phyloP scores from a whole-genome alignment of 1,140 invertebrate species.

The Bombus affinis region DNA sequence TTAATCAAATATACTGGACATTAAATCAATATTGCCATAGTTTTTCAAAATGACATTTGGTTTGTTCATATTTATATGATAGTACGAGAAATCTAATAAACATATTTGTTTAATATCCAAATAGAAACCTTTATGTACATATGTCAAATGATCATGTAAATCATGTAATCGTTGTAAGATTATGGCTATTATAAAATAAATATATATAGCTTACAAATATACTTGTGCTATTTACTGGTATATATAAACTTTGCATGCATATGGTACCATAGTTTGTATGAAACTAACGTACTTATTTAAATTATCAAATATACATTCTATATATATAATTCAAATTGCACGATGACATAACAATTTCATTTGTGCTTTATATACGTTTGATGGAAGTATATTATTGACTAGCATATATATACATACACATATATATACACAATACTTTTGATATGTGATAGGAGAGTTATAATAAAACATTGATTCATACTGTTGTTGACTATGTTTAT shows the following conservation, averaged over 20 bases:
- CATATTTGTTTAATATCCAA: constrained; percentile 19
- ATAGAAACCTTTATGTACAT: constrained; percentile 1
- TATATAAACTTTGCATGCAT: neutral
- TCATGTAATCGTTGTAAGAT: neutral
- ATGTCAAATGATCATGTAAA: neutral
- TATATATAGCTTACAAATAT: neutral
- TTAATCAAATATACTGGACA: neutral
- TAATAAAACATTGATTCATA: neutral
- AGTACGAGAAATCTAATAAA: constrained; percentile 13
- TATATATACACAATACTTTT: constrained; percentile 11
- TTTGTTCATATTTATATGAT: constrained; percentile 29
- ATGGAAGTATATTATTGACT: constrained; percentile 38
- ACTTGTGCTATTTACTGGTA: neutral
- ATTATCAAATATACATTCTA: constrained; percentile 21
- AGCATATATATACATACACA: neutral
- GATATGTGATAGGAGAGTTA: constrained; percentile 15
- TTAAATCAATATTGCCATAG: neutral
- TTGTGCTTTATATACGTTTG: constrained; percentile 5
- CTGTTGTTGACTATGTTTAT: neutral
- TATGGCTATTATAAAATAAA: constrained; percentile 5
- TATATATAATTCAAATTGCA: neutral
- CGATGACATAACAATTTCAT: constrained; percentile 7
- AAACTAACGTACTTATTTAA: constrained; percentile 14
- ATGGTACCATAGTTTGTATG: neutral
- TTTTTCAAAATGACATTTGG: constrained; percentile 19